A percentile compares a stretch with the other conserved stretches of the same genome.
Conservation (phyloP, 2,888 invertebrate genomes). For the Pristionchus exspectatus region DNA sequence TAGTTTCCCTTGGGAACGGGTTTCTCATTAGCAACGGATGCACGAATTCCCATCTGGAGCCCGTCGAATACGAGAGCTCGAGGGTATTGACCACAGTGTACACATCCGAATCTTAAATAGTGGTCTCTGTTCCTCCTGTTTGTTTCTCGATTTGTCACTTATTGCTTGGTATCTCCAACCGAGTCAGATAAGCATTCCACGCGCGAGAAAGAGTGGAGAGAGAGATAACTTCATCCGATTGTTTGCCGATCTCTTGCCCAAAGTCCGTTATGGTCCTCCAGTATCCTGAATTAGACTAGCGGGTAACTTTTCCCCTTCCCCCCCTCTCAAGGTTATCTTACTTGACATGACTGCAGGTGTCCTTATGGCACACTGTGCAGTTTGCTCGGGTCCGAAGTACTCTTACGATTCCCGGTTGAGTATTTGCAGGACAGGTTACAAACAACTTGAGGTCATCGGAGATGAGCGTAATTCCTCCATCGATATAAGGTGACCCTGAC, state of each 20-base stretch:
- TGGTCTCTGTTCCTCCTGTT: too few species aligned
- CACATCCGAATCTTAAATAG: background rate
- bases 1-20: background rate
- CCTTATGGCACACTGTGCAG: background rate
- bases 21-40: background rate
- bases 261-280: background rate
- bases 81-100: background rate
- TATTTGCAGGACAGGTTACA: background rate
- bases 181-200: background rate
- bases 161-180: background rate
- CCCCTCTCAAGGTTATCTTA: background rate
- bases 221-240: background rate
- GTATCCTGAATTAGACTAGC: background rate
- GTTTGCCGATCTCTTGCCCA: background rate
- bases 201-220: background rate
- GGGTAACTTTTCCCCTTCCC: background rate
- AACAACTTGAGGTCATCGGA: background rate
- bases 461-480: background rate
- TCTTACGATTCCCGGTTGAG: background rate
- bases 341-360: background rate
- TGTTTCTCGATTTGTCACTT: background rate
- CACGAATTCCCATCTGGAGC: background rate
- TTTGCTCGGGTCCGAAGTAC: background rate
- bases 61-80: background rate
- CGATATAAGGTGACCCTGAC: background rate